A percentile compares a stretch with the other conserved stretches of the same genome.
phyloP scores from a whole-genome alignment of 1,140 invertebrate species.

The Calephelis nemesis region DNA sequence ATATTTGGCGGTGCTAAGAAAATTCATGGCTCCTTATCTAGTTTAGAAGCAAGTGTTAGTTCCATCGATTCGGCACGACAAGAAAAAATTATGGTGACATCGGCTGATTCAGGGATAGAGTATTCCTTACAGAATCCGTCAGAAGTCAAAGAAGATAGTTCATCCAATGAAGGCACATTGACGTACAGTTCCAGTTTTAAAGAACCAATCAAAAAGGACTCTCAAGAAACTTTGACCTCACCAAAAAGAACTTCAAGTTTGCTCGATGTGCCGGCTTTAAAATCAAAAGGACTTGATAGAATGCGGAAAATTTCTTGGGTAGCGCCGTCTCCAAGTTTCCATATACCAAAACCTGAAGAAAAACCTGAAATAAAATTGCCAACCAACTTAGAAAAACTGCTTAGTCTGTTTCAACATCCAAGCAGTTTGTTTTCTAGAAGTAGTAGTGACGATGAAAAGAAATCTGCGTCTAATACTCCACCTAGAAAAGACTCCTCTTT shows the following conservation, averaged over 20 bases:
- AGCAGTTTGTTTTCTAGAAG: slow-evolving; percentile 75
- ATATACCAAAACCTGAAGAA: slow-evolving; percentile 62
- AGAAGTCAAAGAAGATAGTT: slow-evolving; percentile 62
- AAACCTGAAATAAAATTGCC: slow-evolving; percentile 63
- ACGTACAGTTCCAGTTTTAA: slow-evolving; percentile 70
- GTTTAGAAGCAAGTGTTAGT: slow-evolving; percentile 74
- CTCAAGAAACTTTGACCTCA: slow-evolving; percentile 56
- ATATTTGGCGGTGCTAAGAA: slow-evolving; percentile 71
- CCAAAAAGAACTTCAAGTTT: slow-evolving; percentile 68
- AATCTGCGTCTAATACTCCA: slow-evolving; percentile 59
- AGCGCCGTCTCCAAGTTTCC: slow-evolving; percentile 65
- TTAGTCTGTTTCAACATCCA: slow-evolving; percentile 80
- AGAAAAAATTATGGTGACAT: slow-evolving; percentile 68
- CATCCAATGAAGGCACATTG: slow-evolving; percentile 75
- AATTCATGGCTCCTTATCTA: slow-evolving; percentile 71
- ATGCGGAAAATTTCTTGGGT: slow-evolving; percentile 81
- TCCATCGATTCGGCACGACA: slow-evolving; percentile 68
- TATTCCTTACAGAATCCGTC: slow-evolving; percentile 66
- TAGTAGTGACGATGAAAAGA: slow-evolving; percentile 57
- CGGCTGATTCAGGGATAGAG: slow-evolving; percentile 74
- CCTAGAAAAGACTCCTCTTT: slow-evolving; percentile 69
- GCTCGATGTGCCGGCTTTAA: slow-evolving; percentile 69
- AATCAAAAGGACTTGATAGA: slow-evolving; percentile 60
- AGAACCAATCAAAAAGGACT: slow-evolving; percentile 47
- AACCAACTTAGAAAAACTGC: slow-evolving; percentile 78